These are phyloP conservation scores for Sipha maydis DNA, from an alignment of 2,888 invertebrate genomes.

Conservation along the genomic window DNA sequence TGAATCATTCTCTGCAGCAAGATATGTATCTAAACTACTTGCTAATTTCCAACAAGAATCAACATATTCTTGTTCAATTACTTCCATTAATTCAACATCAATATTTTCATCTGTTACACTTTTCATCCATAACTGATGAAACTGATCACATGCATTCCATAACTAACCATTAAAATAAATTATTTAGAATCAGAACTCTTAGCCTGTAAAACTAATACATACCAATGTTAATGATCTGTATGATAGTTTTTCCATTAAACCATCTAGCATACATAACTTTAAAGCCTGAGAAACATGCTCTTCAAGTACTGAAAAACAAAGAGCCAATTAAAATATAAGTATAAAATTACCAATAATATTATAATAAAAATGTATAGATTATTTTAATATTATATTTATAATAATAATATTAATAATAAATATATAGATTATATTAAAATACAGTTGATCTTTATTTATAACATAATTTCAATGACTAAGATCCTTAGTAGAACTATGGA, in stretches of 20 bases:
- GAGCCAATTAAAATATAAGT: too few relatives aligned
- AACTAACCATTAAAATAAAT: conserved; percentile 28
- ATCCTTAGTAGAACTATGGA: too few relatives aligned
- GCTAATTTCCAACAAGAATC: conserved; percentile 59
- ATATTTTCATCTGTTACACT: conserved; percentile 29
- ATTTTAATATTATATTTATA: too few relatives aligned
- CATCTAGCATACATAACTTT: conserved; percentile 47
- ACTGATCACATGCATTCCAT: conserved; percentile 58
- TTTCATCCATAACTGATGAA: conserved; percentile 45
- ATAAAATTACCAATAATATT: neutral
- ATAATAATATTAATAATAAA: too few relatives aligned
- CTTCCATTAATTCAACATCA: conserved; percentile 55
- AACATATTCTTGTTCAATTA: conserved; percentile 59
- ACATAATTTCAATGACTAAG: too few relatives aligned
- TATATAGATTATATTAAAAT: too few relatives aligned
- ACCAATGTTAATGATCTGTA: conserved; percentile 40
- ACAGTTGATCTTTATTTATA: too few relatives aligned
- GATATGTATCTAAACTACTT: conserved; percentile 44
- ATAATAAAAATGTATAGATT: neutral
- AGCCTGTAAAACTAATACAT: neutral
- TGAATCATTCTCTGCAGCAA: conserved; percentile 25
- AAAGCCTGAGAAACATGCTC: conserved; percentile 38
- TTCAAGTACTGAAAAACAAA: conserved; percentile 41
- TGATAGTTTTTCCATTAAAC: conserved; percentile 49
- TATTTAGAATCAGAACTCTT: neutral